Evolutionary conservation across 1,140 invertebrate genomes (phyloP).

Genomic region (Procambarus clarkii): DNA sequence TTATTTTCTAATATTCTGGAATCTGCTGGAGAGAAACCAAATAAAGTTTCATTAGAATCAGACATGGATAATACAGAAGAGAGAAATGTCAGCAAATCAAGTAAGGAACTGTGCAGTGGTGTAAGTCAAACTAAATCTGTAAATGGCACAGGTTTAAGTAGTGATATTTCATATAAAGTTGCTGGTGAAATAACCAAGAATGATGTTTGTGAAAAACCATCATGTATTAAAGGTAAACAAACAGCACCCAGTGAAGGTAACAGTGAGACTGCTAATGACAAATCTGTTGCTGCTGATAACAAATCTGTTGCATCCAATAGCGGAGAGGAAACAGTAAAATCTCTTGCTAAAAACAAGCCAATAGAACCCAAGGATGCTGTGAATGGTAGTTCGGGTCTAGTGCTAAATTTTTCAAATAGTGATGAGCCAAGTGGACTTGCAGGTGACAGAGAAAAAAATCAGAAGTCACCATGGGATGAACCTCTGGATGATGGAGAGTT

Average conservation of each 20-base stretch:
- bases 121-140: not conserved
- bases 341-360: not conserved
- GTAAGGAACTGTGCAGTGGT: not conserved
- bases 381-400: not conserved
- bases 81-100: not conserved
- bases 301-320: not conserved
- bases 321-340: not conserved
- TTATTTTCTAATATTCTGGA: not conserved
- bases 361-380: not conserved
- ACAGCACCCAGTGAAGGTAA: not conserved
- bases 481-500: conserved; percentile 3
- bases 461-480: conserved; percentile 20
- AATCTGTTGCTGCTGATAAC: not conserved
- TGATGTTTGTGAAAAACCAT: no score
- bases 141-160: not conserved
- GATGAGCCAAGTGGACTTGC: not conserved
- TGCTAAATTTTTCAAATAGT: conserved; percentile 1
- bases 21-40: not conserved
- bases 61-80: not conserved
- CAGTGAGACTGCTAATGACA: not conserved
- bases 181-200: no score
- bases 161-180: not conserved
- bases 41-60: not conserved
- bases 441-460: not conserved
- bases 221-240: no score